Conservation (phyloP, 2,113 vertebrate genomes). For the Prionailurus bengalensis region DNA sequence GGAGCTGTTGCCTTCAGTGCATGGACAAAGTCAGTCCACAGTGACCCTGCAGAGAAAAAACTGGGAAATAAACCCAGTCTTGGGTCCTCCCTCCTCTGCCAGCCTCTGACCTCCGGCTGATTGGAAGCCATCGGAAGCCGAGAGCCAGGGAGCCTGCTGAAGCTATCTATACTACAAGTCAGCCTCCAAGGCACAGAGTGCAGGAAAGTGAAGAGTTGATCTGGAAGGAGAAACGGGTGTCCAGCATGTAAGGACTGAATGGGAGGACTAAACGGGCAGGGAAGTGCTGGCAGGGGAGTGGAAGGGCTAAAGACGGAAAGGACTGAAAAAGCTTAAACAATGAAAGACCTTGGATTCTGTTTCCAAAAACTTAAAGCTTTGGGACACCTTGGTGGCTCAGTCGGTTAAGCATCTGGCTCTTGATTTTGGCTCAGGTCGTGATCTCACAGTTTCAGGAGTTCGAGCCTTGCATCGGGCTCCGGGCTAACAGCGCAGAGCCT, state of each 20-base stretch:
- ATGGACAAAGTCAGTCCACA: not conserved
- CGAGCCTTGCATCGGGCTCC: accelerated
- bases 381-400: not conserved
- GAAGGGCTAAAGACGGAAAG: not conserved
- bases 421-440: not conserved
- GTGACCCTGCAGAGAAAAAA: not conserved
- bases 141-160: not conserved
- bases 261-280: not conserved
- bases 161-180: not conserved
- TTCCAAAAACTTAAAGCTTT: not conserved
- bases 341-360: not conserved
- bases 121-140: not conserved
- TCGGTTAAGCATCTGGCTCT: not conserved
- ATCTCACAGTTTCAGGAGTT: not conserved
- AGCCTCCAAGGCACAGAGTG: not conserved
- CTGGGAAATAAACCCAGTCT: not conserved
- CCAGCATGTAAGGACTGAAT: accelerated
- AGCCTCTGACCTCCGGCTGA: not conserved
- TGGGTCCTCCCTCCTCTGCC: not conserved
- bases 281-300: no score
- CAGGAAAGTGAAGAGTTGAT: not conserved
- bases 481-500: not conserved
- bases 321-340: not conserved
- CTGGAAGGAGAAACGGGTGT: not conserved
- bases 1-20: not conserved